Evolutionary conservation across 64 coral and sea anemone species (phyloP), one percentile per base, ranked within the genome.

Genomic region (Porites australiensis): DNA sequence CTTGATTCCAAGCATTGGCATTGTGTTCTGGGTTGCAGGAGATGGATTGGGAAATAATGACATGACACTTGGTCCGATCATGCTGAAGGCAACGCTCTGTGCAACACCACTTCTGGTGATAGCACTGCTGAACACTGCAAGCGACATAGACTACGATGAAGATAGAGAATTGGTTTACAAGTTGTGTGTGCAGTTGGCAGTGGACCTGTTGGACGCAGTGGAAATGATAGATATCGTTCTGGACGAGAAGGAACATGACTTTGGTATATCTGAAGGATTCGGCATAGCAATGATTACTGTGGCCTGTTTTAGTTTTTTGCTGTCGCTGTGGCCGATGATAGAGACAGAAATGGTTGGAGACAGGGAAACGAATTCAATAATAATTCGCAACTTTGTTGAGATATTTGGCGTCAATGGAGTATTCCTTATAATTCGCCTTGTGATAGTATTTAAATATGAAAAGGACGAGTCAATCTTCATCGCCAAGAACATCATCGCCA

Each of bases 21-120:
- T n/a, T n/a, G 1, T 75, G 14, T 3, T 8, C 47, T 12, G 11
- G 16, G 46, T 4, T 75, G 46, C 47, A 5, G 71, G 58, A 44
- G 44, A 93, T 44, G 90, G 77, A 11, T 62, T 95, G 1, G n/a
- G n/a, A n/a, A n/a, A n/a, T n/a, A n/a, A n/a, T n/a, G n/a, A n/a
- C n/a, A n/a, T n/a, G 9, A 55, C 68, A 37, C 90, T 95, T 84
- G 93, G 93, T 10, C 88, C 93, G 13, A 95, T 86, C 68, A 6
- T 18, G 8, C 37, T 95, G 4, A 87, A 71, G 82, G 59, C 14
- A 12, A 83, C 70, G 5, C 52, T 90, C 18, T 95, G 88, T 22
- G 7, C 82, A 6, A 54, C 75, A 11, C 84, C 83, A 27, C 44
- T 19, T 11, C 64, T 95, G 9, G 37, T 79, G 9, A 45, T 95